A percentile compares a stretch with the other conserved stretches of the same genome.
phyloP scores from a whole-genome alignment of 2,888 invertebrate species.

The Nephrotoma appendiculata region DNA sequence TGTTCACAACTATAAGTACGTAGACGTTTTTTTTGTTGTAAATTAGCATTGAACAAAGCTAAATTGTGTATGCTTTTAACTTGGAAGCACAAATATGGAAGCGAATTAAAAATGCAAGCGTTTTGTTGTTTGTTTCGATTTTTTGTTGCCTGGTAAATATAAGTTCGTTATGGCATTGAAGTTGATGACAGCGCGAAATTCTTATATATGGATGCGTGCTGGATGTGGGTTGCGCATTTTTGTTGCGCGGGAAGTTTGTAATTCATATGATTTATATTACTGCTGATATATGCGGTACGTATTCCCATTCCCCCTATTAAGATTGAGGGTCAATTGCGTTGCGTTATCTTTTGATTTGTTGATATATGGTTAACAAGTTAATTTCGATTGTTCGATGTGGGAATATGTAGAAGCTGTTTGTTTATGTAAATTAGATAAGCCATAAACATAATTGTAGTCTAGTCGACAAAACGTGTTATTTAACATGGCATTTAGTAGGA shows the following conservation, averaged over 20 bases:
- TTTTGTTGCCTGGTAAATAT: neutral
- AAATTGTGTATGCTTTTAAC: neutral
- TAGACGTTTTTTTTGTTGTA: neutral
- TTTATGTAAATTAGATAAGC: too few relatives aligned
- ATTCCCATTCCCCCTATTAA: neutral
- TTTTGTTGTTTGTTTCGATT: too few relatives aligned
- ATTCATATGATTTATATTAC: neutral
- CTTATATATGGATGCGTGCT: neutral
- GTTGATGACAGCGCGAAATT: neutral
- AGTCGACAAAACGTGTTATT: too few relatives aligned
- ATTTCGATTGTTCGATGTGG: neutral
- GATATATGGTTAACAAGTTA: neutral
- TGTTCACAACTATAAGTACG: neutral
- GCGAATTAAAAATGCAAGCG: neutral
- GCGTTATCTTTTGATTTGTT: neutral
- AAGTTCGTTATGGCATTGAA: neutral
- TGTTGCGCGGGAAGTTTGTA: neutral
- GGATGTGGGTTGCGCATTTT: neutral
- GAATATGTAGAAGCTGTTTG: too few relatives aligned
- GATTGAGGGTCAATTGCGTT: neutral
- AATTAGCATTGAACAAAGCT: neutral
- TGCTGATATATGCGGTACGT: neutral
- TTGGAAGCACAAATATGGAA: neutral
- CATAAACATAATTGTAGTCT: too few relatives aligned
- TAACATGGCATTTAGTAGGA: too few relatives aligned